phyloP scores from a whole-genome alignment of 2,888 invertebrate species.

The Spisula solida region DNA sequence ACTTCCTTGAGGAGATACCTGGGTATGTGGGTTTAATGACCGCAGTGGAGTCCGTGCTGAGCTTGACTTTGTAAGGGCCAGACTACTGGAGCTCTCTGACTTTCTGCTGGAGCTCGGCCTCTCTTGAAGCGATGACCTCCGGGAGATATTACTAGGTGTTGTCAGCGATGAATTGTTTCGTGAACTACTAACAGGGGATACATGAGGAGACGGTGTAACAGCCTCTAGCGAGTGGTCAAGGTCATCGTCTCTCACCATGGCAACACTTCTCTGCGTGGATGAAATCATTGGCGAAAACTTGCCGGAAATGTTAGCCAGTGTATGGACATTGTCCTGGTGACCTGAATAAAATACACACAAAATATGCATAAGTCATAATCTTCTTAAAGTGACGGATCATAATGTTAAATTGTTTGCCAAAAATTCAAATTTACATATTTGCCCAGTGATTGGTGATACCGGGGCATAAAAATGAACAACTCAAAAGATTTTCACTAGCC shows the following conservation, averaged over 20 bases:
- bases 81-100: neutral
- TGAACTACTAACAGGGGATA: slow-evolving; percentile 25
- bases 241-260: neutral
- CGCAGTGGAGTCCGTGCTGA: slow-evolving; percentile 14
- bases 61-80: neutral
- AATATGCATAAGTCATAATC: no score
- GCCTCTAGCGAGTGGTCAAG: neutral
- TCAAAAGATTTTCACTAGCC: no score
- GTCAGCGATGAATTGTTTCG: neutral
- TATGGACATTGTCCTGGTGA: slow-evolving; percentile 18
- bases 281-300: slow-evolving; percentile 43
- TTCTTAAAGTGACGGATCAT: neutral
- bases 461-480: no score
- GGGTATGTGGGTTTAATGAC: slow-evolving; percentile 40
- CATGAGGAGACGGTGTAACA: slow-evolving; percentile 41
- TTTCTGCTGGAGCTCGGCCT: neutral
- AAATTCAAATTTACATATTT: no score
- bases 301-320: slow-evolving; percentile 30
- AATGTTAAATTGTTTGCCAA: no score
- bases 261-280: slow-evolving; percentile 45
- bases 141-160: slow-evolving; percentile 10
- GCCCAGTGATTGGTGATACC: no score
- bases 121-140: neutral
- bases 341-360: neutral
- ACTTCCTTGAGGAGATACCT: neutral